These are phyloP conservation scores for Drosophila barbarae DNA, from an alignment of 2,888 invertebrate species.

Conservation along the genomic window DNA sequence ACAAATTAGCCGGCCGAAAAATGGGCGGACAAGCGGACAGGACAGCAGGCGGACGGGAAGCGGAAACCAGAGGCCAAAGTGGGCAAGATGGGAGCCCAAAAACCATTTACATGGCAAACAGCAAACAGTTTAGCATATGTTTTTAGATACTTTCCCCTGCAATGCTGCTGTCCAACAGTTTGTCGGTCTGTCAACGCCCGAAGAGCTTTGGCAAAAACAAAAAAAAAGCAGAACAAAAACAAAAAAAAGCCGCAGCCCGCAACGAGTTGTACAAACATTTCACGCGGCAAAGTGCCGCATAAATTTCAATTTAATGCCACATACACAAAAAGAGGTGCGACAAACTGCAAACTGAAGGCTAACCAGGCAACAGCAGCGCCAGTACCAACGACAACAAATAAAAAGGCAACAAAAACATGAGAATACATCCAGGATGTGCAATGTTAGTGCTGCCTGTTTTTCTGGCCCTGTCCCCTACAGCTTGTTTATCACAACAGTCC, in stretches of 20 bases:
- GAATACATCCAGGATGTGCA: constrained; percentile 62
- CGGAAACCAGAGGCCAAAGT: constrained; percentile 7
- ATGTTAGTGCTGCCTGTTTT: constrained; percentile 58
- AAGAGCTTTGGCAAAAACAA: constrained; percentile 33
- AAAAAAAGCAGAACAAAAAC: constrained; percentile 4
- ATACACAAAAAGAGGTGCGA: constrained; percentile 67
- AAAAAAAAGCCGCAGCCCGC: constrained; percentile 64
- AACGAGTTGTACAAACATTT: constrained; percentile 74
- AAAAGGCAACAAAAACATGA: constrained; percentile 44
- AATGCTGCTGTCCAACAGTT: constrained; percentile 69
- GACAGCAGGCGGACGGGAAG: constrained; percentile 1
- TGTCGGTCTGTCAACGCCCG: constrained; percentile 72
- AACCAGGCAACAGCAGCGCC: constrained; percentile 37
- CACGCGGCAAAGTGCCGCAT: constrained; percentile 73
- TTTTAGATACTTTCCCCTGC: constrained; percentile 44
- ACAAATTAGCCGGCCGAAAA: constrained; percentile 64
- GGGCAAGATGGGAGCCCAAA: constrained; percentile 37
- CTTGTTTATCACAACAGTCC: constrained; percentile 59
- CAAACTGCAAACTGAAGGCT: constrained; percentile 55
- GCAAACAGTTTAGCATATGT: constrained; percentile 71
- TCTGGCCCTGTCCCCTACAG: constrained; percentile 41
- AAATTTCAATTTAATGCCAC: constrained; percentile 71
- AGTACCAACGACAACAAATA: constrained; percentile 29
- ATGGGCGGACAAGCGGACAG: not conserved
- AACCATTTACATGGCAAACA: constrained; percentile 68